phyloP scores from a whole-genome alignment of 2,797 vertebrate genomes.

The Trachops cirrhosus region DNA sequence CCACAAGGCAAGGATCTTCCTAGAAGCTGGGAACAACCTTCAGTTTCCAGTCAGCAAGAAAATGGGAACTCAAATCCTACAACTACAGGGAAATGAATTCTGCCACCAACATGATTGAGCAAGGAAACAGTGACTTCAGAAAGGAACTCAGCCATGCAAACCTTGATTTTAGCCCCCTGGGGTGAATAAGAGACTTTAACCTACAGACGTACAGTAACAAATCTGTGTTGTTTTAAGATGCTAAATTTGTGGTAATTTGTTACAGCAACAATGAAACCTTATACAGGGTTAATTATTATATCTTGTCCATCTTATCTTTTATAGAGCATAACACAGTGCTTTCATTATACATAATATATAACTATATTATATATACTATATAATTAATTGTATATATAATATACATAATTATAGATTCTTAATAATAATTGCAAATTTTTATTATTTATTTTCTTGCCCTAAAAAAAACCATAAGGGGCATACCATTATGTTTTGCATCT shows the following conservation, averaged over 20 bases:
- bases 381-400: background rate
- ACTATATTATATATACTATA: background rate
- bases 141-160: background rate
- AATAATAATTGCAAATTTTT: background rate
- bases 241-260: background rate
- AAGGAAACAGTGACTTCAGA: background rate
- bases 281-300: background rate
- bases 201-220: background rate
- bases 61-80: background rate
- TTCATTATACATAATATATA: background rate
- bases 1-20: background rate
- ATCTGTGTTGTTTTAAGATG: background rate
- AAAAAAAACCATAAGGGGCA: background rate
- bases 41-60: background rate
- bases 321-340: background rate
- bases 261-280: background rate
- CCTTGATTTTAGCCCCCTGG: background rate
- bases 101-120: background rate
- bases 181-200: background rate
- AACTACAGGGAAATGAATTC: background rate
- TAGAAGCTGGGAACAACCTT: background rate
- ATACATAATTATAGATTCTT: background rate
- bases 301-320: background rate
- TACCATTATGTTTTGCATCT: background rate
- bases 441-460: background rate